Conservation (phyloP, 2,797 vertebrate species). For the Sebastes jordani region DNA sequence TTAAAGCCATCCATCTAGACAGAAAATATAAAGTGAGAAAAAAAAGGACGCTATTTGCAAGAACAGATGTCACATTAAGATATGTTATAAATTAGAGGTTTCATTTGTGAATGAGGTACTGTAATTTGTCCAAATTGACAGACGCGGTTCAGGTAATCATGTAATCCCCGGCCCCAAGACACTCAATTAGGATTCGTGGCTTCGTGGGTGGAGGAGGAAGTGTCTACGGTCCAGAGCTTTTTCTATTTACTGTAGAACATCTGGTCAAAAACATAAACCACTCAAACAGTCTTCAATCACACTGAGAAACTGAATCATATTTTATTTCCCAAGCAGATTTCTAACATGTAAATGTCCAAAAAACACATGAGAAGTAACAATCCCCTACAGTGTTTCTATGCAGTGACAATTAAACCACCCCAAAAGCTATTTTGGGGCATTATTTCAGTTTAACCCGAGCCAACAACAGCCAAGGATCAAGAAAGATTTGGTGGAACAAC, state of each 20-base stretch:
- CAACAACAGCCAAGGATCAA: slow-evolving; percentile 44
- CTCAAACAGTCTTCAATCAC: neutral
- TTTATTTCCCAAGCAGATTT: neutral
- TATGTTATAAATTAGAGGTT: slow-evolving; percentile 4
- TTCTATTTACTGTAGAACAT: slow-evolving; percentile 6
- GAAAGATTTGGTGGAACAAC: slow-evolving; percentile 36
- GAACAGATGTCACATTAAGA: neutral
- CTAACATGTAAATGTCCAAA: neutral
- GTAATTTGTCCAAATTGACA: slow-evolving; percentile 28
- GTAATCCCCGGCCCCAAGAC: neutral
- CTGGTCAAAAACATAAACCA: slow-evolving; percentile 10
- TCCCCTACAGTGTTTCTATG: neutral
- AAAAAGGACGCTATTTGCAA: neutral
- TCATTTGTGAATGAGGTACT: slow-evolving; percentile 18
- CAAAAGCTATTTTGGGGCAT: slow-evolving; percentile 13
- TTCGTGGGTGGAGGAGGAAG: neutral
- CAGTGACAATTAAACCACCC: slow-evolving; percentile 14
- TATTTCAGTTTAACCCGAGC: slow-evolving; percentile 22
- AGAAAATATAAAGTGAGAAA: neutral
- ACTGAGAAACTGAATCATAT: neutral
- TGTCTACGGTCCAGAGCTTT: neutral
- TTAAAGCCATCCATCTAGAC: neutral
- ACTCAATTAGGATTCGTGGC: slow-evolving; percentile 29
- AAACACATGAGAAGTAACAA: neutral
- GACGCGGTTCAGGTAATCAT: slow-evolving; percentile 20